Evolutionary conservation across 2,797 vertebrate genomes (phyloP).

Genomic region (Luscinia megarhynchos): DNA sequence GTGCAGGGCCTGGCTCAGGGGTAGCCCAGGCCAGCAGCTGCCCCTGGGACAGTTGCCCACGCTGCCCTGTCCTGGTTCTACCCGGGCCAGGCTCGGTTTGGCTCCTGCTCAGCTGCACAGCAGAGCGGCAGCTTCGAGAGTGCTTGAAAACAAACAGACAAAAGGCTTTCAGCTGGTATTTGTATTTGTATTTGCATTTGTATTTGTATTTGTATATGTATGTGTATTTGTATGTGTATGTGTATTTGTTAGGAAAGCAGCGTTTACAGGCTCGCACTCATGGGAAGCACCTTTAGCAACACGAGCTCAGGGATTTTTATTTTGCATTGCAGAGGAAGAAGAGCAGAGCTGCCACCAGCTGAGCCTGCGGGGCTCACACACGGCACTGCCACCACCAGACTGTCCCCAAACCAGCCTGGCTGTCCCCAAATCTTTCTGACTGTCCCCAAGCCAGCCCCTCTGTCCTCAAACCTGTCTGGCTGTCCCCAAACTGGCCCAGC

Average conservation of each 20-base stretch:
- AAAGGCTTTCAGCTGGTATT: slow-evolving; percentile 46
- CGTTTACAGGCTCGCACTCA: not conserved
- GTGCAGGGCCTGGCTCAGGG: rapidly evolving
- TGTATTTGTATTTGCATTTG: too few species aligned
- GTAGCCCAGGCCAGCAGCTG: not conserved
- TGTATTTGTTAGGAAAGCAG: slow-evolving; percentile 35
- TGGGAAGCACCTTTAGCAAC: slow-evolving; percentile 29
- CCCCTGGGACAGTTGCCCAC: not conserved
- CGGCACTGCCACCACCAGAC: not conserved
- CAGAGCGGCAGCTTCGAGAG: not conserved
- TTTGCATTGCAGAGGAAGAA: not conserved
- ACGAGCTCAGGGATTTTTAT: not conserved
- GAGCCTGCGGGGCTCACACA: not conserved
- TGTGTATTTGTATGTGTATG: too few species aligned
- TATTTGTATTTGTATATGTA: too few species aligned
- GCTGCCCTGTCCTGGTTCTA: rapidly evolving
- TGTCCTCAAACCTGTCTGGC: too few species aligned
- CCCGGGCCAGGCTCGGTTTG: not conserved
- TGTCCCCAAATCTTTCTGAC: not conserved
- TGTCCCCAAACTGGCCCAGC: not conserved
- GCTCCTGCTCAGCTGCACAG: too few species aligned
- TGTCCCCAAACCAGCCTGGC: not conserved
- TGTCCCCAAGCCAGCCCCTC: too few species aligned
- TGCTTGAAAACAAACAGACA: slow-evolving; percentile 37
- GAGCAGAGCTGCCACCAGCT: not conserved